Evolutionary conservation across 2,797 vertebrate genomes (phyloP).

Genomic region (Rachycentron canadum): DNA sequence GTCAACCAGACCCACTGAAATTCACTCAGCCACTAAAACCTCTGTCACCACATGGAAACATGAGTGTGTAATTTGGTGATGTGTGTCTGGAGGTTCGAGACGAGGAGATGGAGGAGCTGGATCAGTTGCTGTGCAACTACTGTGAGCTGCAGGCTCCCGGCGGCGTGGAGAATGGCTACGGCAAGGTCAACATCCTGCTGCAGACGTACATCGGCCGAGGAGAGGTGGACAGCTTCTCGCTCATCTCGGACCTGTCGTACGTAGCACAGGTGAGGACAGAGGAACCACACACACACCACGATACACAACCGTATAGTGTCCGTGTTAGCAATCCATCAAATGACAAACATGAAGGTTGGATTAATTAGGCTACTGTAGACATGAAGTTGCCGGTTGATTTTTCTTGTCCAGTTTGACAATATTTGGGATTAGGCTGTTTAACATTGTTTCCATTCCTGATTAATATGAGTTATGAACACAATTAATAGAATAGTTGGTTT

Average conservation of each 20-base stretch:
- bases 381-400: too few relatives aligned
- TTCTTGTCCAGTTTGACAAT: too few relatives aligned
- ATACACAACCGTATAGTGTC: too few relatives aligned
- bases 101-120: constrained; percentile 95
- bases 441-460: too few relatives aligned
- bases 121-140: constrained; percentile 89
- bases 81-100: constrained; percentile 90
- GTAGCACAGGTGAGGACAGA: constrained; percentile 92
- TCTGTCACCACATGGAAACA: background rate
- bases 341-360: background rate
- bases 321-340: background rate
- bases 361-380: too few relatives aligned
- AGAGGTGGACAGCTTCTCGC: constrained; percentile 97
- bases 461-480: too few relatives aligned
- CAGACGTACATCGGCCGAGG: constrained; percentile 97
- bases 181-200: constrained; percentile 98
- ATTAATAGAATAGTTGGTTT: too few relatives aligned
- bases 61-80: background rate
- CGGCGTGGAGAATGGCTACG: constrained; percentile 96
- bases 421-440: too few relatives aligned
- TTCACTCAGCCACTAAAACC: background rate
- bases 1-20: background rate
- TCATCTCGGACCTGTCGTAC: constrained; percentile 97
- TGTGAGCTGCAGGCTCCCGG: constrained; percentile 94
- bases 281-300: background rate